These are phyloP conservation scores for Ochropleura plecta DNA, from an alignment of 2,888 invertebrate species.

Conservation along the genomic window DNA sequence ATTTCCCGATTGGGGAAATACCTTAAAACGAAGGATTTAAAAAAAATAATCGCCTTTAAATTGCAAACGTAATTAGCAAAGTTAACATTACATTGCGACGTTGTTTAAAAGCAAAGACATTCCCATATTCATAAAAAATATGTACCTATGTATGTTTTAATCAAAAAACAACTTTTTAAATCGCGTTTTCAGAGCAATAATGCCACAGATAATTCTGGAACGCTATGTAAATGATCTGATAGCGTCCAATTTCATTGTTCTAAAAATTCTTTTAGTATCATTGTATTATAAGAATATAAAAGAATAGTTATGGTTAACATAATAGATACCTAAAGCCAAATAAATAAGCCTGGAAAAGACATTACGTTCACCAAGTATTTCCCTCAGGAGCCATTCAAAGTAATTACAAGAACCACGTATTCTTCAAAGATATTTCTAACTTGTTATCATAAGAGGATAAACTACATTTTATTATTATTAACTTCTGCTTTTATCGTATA, in stretches of 20 bases:
- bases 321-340: slow-evolving; percentile 36
- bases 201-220: neutral
- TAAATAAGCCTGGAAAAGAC: slow-evolving; percentile 32
- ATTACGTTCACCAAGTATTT: slow-evolving; percentile 23
- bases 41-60: neutral
- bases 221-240: neutral
- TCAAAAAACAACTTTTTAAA: no score
- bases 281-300: slow-evolving; percentile 13
- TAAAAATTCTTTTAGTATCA: neutral
- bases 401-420: slow-evolving; percentile 36
- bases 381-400: slow-evolving; percentile 41
- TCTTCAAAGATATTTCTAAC: slow-evolving; percentile 20
- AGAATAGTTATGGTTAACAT: slow-evolving; percentile 12
- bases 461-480: slow-evolving; percentile 3
- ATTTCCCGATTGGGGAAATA: no score
- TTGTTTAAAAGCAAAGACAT: no score
- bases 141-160: no score
- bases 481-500: neutral
- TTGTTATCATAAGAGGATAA: slow-evolving; percentile 5
- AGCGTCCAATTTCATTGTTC: neutral
- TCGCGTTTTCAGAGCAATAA: no score
- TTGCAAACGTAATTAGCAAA: no score
- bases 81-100: no score
- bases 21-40: no score
- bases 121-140: no score